Conservation (phyloP, 2,888 invertebrate genomes). For the Nymphalis polychloros region DNA sequence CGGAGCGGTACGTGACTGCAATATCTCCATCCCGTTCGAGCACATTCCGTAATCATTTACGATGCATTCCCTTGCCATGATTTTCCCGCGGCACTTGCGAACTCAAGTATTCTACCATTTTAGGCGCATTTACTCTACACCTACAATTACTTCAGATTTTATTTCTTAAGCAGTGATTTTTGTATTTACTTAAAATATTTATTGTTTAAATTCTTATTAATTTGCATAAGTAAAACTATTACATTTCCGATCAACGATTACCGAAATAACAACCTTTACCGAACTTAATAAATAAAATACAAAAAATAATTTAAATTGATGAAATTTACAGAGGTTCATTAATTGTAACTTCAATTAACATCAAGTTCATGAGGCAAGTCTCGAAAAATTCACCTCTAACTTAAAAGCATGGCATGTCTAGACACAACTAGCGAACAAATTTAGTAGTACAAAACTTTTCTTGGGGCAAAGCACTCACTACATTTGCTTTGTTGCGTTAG, state of each 20-base stretch:
- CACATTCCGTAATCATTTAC: conserved; percentile 81
- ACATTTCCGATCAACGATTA: not conserved
- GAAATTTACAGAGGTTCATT: conserved; percentile 7
- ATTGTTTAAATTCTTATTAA: not conserved
- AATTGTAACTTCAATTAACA: conserved; percentile 25
- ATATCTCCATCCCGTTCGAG: conserved; percentile 69
- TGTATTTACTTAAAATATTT: not conserved
- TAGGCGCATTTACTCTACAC: conserved; percentile 36
- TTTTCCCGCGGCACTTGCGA: conserved; percentile 73
- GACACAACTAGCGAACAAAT: conserved; percentile 79
- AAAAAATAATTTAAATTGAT: conserved; percentile 1
- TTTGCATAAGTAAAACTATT: not conserved
- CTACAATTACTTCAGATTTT: conserved; percentile 5
- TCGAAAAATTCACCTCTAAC: conserved; percentile 72
- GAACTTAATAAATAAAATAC: not conserved
- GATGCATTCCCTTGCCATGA: conserved; percentile 80
- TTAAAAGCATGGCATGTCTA: conserved; percentile 78
- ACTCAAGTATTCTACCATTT: conserved; percentile 59
- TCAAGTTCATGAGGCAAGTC: conserved; percentile 57
- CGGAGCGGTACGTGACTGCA: conserved; percentile 73
- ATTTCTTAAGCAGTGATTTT: not conserved
- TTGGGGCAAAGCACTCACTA: conserved; percentile 74
- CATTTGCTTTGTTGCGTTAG: conserved; percentile 56
- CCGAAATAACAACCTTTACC: not conserved
- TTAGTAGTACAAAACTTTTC: conserved; percentile 79